Evolutionary conservation across 2,797 vertebrate genomes (phyloP).

Genomic region (Galago senegalensis): DNA sequence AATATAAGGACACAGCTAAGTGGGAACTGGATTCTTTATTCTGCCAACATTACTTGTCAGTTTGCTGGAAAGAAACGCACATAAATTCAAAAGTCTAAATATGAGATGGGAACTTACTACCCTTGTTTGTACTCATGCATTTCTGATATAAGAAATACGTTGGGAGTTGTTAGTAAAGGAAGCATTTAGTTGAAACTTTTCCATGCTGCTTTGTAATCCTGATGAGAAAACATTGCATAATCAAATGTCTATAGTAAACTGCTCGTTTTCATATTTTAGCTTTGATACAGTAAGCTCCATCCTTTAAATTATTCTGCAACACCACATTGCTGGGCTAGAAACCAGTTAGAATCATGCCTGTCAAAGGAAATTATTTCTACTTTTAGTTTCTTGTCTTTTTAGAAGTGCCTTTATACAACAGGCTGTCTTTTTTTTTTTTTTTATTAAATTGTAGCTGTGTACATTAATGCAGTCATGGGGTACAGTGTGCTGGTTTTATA

Average conservation of each 20-base stretch:
- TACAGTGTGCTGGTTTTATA: too few species aligned
- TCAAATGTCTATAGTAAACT: background rate
- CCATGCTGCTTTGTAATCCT: conserved; percentile 4
- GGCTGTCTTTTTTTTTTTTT: background rate
- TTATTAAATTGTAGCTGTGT: too few species aligned
- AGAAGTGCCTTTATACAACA: background rate
- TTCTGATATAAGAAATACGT: conserved; percentile 39
- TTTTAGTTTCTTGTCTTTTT: background rate
- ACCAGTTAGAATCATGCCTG: background rate
- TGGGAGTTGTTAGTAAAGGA: background rate
- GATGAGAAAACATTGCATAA: conserved; percentile 23
- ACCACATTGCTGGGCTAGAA: background rate
- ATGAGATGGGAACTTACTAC: background rate
- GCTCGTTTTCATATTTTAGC: conserved; percentile 20
- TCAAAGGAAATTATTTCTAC: conserved; percentile 13
- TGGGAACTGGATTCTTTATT: background rate
- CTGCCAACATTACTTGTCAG: background rate
- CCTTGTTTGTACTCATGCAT: background rate
- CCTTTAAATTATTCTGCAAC: background rate
- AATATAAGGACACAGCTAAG: background rate
- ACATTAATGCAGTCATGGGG: too few species aligned
- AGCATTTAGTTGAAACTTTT: background rate
- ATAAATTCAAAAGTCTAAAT: conserved; percentile 31
- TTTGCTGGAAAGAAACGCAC: background rate
- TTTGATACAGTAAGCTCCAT: background rate